phyloP scores from a whole-genome alignment of 30 jellyfish, hydroid and myxozoan species.

The Turritopsis rubra region DNA sequence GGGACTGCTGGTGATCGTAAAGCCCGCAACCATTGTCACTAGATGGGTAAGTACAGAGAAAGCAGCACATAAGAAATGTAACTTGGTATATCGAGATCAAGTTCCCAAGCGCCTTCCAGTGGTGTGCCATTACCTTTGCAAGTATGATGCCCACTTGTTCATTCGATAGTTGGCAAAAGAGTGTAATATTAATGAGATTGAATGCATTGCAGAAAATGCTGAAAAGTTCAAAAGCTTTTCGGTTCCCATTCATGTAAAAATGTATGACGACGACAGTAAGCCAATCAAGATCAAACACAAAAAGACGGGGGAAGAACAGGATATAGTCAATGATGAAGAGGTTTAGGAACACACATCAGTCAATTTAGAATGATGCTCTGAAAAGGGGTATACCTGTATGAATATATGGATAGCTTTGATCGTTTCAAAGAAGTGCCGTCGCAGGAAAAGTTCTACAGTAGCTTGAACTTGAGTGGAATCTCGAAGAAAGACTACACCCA shows the following conservation, averaged over 20 bases:
- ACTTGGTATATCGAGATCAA: conserved; percentile 22
- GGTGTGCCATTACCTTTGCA: conserved; percentile 22
- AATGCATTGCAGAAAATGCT: conserved; percentile 4
- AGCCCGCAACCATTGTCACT: conserved; percentile 46
- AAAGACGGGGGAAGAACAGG: not conserved
- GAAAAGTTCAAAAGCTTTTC: not conserved
- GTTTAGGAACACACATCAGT: too few relatives aligned
- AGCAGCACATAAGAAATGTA: conserved; percentile 48
- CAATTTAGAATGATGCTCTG: too few relatives aligned
- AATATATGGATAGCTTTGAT: too few relatives aligned
- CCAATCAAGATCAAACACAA: not conserved
- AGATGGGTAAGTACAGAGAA: conserved; percentile 45
- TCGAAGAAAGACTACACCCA: too few relatives aligned
- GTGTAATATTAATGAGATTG: not conserved
- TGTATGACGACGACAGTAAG: not conserved
- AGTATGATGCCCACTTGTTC: too few relatives aligned
- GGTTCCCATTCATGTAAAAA: not conserved
- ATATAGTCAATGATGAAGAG: too few relatives aligned
- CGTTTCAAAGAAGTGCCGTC: too few relatives aligned
- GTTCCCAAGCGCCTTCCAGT: conserved; percentile 32
- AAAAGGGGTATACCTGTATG: too few relatives aligned
- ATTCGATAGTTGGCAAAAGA: conserved; percentile 16
- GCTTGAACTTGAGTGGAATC: too few relatives aligned
- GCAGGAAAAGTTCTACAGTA: too few relatives aligned
- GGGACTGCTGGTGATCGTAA: conserved; percentile 12